phyloP scores from a whole-genome alignment of 2,113 vertebrate species.

The Melanerpes aurifrons region DNA sequence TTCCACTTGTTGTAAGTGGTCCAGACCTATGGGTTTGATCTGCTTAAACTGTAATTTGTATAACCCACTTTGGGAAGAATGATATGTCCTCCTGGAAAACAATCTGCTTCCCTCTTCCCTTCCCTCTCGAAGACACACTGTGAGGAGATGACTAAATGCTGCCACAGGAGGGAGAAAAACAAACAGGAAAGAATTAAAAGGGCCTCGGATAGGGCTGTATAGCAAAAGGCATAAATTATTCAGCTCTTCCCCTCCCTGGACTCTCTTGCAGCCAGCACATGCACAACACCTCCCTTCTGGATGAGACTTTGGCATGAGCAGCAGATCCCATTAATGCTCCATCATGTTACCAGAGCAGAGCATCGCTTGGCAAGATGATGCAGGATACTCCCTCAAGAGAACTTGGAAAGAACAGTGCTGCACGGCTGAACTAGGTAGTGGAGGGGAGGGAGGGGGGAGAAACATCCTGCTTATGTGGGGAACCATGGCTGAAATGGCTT shows the following conservation, averaged over 20 bases:
- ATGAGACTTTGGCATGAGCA: neutral
- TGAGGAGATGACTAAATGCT: slow-evolving; percentile 60
- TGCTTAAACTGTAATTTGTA: neutral
- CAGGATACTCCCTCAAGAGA: slow-evolving; percentile 43
- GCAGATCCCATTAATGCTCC: neutral
- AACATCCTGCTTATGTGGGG: neutral
- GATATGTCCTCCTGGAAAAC: neutral
- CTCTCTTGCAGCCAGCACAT: slow-evolving; percentile 36
- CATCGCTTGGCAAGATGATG: neutral
- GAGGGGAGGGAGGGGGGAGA: neutral
- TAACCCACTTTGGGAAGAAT: slow-evolving; percentile 32
- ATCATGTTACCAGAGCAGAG: neutral
- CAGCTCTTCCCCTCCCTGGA: slow-evolving; percentile 50
- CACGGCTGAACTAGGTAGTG: neutral
- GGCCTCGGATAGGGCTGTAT: slow-evolving; percentile 6
- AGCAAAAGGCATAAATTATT: slow-evolving; percentile 56
- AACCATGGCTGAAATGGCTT: neutral
- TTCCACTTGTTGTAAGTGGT: neutral
- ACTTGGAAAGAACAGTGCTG: slow-evolving; percentile 5
- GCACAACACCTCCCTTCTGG: slow-evolving; percentile 47
- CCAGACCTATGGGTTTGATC: neutral
- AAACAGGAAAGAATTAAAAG: slow-evolving; percentile 61
- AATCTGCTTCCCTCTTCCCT: neutral
- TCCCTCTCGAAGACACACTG: neutral
- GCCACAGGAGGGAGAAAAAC: slow-evolving; percentile 69